A percentile compares a stretch with the other conserved stretches of the same genome.
These are phyloP conservation scores for Tribolium madens DNA, from an alignment of 1,140 invertebrate species.

Conservation along the genomic window DNA sequence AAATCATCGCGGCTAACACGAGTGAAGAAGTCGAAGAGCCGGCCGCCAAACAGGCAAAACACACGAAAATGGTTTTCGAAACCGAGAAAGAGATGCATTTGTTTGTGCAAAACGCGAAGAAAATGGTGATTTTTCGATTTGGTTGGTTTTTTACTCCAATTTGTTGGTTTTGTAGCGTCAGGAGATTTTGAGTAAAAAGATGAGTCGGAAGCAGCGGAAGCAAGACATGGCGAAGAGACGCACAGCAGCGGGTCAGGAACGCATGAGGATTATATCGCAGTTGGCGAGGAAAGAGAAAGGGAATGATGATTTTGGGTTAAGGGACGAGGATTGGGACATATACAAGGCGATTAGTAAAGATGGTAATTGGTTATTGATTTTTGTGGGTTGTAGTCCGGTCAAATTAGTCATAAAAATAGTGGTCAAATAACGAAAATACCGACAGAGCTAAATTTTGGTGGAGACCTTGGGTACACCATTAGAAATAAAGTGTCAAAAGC, in stretches of 20 bases:
- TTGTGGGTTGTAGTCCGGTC: too few species aligned
- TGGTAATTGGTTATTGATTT: slow-evolving; percentile 64
- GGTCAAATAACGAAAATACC: too few species aligned
- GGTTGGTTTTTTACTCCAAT: not conserved
- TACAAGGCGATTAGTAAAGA: slow-evolving; percentile 92
- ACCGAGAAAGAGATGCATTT: slow-evolving; percentile 61
- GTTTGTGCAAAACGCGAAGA: slow-evolving; percentile 62
- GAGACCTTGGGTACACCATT: too few species aligned
- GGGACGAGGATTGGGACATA: slow-evolving; percentile 96
- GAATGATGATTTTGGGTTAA: slow-evolving; percentile 91
- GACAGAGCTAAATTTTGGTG: too few species aligned
- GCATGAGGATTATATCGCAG: slow-evolving; percentile 93
- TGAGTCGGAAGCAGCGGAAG: slow-evolving; percentile 80
- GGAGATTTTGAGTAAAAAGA: slow-evolving; percentile 76
- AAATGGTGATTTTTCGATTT: slow-evolving; percentile 57
- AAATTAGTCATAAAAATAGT: too few species aligned
- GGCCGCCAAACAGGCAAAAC: slow-evolving; percentile 61
- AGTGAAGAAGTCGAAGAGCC: slow-evolving; percentile 73
- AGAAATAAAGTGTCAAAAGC: too few species aligned
- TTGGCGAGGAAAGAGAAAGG: slow-evolving; percentile 87
- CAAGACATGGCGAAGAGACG: slow-evolving; percentile 89
- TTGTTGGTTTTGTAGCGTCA: slow-evolving; percentile 65
- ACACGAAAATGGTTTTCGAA: slow-evolving; percentile 63
- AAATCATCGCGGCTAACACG: slow-evolving; percentile 78
- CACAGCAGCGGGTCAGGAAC: slow-evolving; percentile 90